Percentiles rank a stretch among this genome's conserved stretches.
These are phyloP conservation scores for Hippocampus mohnikei DNA, from an alignment of 2,113 vertebrate species.

Conservation along the genomic window DNA sequence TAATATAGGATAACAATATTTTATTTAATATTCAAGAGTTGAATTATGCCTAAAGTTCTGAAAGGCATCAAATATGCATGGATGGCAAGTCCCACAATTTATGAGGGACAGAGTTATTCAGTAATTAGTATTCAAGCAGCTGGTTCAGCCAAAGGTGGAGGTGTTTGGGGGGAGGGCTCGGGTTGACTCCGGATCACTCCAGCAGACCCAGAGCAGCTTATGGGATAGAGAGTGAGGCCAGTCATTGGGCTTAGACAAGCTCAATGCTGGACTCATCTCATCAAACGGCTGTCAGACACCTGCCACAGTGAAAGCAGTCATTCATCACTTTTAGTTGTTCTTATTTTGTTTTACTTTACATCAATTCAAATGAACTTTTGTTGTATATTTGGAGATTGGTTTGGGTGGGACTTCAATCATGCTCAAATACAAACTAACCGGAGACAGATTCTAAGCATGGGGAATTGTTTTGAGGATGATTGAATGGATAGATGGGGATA, in stretches of 20 bases:
- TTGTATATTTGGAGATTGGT: not conserved
- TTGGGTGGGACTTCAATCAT: not conserved
- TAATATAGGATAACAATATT: not conserved
- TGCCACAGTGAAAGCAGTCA: constrained; percentile 49
- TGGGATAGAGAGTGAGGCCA: constrained; percentile 59
- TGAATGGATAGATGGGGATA: not conserved
- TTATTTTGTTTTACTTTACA: not conserved
- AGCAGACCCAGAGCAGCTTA: constrained; percentile 66
- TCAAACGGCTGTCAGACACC: constrained; percentile 71
- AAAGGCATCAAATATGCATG: constrained; percentile 58
- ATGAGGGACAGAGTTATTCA: constrained; percentile 42
- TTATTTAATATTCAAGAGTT: not conserved
- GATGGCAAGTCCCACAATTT: constrained; percentile 48
- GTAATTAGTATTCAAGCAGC: constrained; percentile 65
- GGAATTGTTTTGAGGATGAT: not conserved
- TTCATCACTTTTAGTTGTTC: constrained; percentile 4
- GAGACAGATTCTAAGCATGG: not conserved
- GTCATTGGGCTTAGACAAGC: constrained; percentile 66
- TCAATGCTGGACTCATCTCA: constrained; percentile 68
- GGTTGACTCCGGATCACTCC: constrained; percentile 57
- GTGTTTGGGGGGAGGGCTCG: constrained; percentile 27
- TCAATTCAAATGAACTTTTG: not conserved
- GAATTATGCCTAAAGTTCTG: not conserved
- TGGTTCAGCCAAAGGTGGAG: constrained; percentile 59
- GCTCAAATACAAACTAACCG: not conserved